Percentiles rank a stretch among this genome's conserved stretches.
Conservation (phyloP, 2,797 vertebrate genomes). For the Sebastes umbrosus region DNA sequence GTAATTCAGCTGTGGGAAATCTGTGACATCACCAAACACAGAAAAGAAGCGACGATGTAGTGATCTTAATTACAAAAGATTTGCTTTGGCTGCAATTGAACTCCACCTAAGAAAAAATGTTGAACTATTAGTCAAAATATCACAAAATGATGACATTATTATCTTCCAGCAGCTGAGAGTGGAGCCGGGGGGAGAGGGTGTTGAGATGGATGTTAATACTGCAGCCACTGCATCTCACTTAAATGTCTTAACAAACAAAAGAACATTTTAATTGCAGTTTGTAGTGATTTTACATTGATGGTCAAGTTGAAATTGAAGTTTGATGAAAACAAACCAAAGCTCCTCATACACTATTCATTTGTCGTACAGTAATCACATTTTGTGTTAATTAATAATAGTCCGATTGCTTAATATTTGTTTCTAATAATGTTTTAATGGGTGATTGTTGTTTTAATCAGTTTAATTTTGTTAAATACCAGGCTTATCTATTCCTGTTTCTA, state of each 20-base stretch:
- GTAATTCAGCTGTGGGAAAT: not conserved
- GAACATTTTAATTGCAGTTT: not conserved
- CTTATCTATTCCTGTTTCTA: not conserved
- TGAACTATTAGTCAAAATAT: not conserved
- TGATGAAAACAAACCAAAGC: not conserved
- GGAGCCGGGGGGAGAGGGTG: not conserved
- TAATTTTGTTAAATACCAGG: no score
- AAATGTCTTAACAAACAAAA: not conserved
- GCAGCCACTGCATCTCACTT: not conserved
- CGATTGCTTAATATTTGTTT: not conserved
- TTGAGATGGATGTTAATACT: no score
- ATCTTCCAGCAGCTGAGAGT: not conserved
- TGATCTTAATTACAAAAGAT: not conserved
- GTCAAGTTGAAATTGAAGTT: not conserved
- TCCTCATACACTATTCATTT: not conserved
- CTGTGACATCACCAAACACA: not conserved
- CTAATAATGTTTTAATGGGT: not conserved
- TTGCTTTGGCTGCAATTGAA: not conserved
- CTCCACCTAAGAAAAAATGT: not conserved
- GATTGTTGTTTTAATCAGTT: no score
- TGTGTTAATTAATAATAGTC: not conserved
- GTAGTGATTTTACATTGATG: not conserved
- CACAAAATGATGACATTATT: not conserved
- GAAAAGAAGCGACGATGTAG: not conserved
- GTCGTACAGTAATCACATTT: not conserved